Evolutionary conservation across 2,888 invertebrate genomes (phyloP).

Genomic region (Spilarctia lutea): DNA sequence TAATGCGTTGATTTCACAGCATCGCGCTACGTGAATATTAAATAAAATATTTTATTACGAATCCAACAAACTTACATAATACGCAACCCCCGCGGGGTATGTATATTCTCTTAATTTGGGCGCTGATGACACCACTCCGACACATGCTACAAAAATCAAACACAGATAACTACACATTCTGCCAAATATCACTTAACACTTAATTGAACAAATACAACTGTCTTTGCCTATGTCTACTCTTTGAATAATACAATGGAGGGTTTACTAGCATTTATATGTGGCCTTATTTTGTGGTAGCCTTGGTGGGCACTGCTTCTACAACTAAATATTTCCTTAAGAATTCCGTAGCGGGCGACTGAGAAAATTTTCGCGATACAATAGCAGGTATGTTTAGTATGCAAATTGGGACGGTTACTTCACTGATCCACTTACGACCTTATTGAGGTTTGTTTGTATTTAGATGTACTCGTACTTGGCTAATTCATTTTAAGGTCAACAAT

Average conservation of each 20-base stretch:
- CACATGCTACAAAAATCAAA: conserved; percentile 62
- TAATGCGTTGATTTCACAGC: neutral
- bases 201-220: conserved; percentile 62
- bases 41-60: neutral
- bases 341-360: conserved; percentile 68
- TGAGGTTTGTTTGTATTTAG: conserved; percentile 49
- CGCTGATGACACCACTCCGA: conserved; percentile 62
- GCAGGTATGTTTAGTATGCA: conserved; percentile 57
- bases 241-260: conserved; percentile 76
- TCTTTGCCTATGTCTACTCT: conserved; percentile 61
- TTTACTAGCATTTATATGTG: conserved; percentile 82
- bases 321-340: conserved; percentile 78
- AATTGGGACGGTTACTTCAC: conserved; percentile 65
- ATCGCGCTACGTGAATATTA: neutral
- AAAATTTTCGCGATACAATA: conserved; percentile 80
- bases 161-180: conserved; percentile 69
- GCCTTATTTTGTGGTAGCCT: conserved; percentile 80
- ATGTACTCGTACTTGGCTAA: conserved; percentile 2
- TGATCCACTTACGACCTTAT: conserved; percentile 46
- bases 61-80: conserved; percentile 15
- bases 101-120: conserved; percentile 59
- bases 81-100: conserved; percentile 9
- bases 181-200: conserved; percentile 41
- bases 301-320: conserved; percentile 66
- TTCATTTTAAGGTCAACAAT: conserved; percentile 10